Evolutionary conservation across 2,888 invertebrate genomes (phyloP).

Genomic region (Cremastinae sp.): DNA sequence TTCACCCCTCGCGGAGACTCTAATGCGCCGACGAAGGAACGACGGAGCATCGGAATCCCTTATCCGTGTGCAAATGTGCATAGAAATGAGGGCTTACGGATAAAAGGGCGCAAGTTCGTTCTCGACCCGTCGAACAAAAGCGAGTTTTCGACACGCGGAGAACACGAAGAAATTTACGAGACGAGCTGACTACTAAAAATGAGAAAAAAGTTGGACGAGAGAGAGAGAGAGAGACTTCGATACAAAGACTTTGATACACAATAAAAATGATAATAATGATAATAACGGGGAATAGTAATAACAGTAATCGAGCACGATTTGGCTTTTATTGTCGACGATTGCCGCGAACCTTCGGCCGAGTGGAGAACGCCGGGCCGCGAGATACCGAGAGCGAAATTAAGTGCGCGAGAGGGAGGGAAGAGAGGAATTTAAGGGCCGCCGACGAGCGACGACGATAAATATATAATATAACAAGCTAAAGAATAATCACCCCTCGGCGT

Average conservation of each 20-base stretch:
- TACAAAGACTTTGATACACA: constrained; percentile 42
- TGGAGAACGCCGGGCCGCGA: constrained; percentile 44
- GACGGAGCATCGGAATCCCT: too few relatives aligned
- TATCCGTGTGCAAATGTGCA: neutral
- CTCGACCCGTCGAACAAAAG: too few relatives aligned
- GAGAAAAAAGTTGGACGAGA: constrained; percentile 68
- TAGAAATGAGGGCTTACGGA: neutral
- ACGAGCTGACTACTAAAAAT: constrained; percentile 69
- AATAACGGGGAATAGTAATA: constrained; percentile 63
- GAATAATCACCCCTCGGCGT: constrained; percentile 71
- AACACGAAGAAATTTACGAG: constrained; percentile 27
- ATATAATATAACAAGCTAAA: constrained; percentile 76
- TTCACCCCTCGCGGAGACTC: too few relatives aligned
- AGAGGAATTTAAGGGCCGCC: constrained; percentile 19
- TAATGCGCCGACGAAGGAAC: too few relatives aligned
- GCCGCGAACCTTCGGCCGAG: constrained; percentile 61
- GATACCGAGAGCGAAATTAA: constrained; percentile 10
- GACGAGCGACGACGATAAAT: constrained; percentile 72
- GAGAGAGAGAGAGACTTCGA: constrained; percentile 65
- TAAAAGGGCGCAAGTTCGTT: constrained; percentile 15
- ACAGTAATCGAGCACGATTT: constrained; percentile 79
- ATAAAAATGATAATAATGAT: constrained; percentile 47
- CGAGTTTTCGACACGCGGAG: too few relatives aligned
- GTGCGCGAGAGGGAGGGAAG: neutral
- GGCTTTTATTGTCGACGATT: constrained; percentile 76